phyloP scores from a whole-genome alignment of 2,797 vertebrate species.

The Lacerta viridis region DNA sequence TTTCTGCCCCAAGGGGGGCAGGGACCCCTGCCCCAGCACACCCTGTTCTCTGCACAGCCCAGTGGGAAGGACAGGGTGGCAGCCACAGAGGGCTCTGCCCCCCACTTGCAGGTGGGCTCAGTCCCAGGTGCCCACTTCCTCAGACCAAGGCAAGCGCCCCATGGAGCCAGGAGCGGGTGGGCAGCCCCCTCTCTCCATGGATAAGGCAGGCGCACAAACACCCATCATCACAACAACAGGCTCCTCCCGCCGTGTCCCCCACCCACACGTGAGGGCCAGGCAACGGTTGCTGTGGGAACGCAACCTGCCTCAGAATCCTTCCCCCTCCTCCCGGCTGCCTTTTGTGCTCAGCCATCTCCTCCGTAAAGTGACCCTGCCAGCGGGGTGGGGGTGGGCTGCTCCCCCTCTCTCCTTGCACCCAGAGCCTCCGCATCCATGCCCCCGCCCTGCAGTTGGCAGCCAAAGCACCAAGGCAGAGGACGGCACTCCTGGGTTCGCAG shows the following conservation, averaged over 20 bases:
- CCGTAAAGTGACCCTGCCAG: background rate
- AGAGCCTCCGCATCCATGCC: too few relatives aligned
- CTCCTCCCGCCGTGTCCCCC: background rate
- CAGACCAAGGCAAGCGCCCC: too few relatives aligned
- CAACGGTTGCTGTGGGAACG: conserved; percentile 46
- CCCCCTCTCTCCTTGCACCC: background rate
- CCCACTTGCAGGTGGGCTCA: too few relatives aligned
- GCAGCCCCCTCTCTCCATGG: background rate
- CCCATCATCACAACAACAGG: background rate
- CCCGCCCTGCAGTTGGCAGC: background rate
- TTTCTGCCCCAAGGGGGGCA: background rate
- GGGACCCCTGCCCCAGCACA: too few relatives aligned
- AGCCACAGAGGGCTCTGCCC: too few relatives aligned
- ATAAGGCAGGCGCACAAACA: background rate
- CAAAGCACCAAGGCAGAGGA: background rate
- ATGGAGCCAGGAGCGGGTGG: too few relatives aligned
- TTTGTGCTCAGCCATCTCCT: background rate
- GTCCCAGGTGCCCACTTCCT: too few relatives aligned
- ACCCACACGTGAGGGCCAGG: conserved; percentile 23
- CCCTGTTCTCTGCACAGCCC: too few relatives aligned
- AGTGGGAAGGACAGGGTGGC: too few relatives aligned
- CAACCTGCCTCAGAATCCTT: background rate
- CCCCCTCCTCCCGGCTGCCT: background rate
- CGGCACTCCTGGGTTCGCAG: too few relatives aligned
- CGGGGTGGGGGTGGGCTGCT: background rate